A percentile compares a stretch with the other conserved stretches of the same genome.
Evolutionary conservation across 2,113 vertebrate genomes (phyloP).

Genomic region (Pelecanus crispus): DNA sequence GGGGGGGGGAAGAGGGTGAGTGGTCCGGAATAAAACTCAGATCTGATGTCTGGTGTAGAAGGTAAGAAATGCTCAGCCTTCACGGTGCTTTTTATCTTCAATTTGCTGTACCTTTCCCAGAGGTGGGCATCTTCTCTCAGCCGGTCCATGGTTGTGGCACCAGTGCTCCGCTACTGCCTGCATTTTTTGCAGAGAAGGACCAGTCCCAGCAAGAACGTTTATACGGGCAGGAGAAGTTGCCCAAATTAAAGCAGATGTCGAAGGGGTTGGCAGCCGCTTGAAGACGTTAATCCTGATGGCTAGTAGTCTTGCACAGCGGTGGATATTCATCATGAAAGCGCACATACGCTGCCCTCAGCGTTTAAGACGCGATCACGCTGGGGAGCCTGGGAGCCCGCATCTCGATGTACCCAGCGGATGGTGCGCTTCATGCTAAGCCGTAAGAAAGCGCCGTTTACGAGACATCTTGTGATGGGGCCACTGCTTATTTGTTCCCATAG

Average conservation of each 20-base stretch:
- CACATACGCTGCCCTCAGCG: rapidly evolving
- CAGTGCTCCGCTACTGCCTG: rapidly evolving
- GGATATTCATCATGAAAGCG: rapidly evolving
- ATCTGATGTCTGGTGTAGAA: background rate
- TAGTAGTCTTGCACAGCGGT: rapidly evolving
- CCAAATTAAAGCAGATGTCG: background rate
- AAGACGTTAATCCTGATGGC: background rate
- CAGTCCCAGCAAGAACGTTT: rapidly evolving
- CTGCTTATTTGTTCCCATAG: slow-evolving; percentile 58
- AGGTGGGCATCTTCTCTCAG: background rate
- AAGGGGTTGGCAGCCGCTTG: background rate
- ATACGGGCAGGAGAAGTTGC: background rate
- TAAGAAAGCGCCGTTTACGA: background rate
- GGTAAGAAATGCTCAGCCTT: background rate
- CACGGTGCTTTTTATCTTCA: background rate
- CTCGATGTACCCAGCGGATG: rapidly evolving
- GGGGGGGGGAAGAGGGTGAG: no score
- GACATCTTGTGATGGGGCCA: background rate
- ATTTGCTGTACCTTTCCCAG: no score
- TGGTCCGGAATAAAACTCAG: background rate
- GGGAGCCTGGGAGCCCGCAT: background rate
- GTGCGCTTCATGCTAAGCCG: rapidly evolving
- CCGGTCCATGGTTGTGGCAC: no score
- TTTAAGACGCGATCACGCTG: rapidly evolving
- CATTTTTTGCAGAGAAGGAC: no score